Evolutionary conservation across 2,797 vertebrate genomes (phyloP), one percentile per base, ranked within the genome.

Genomic region (Lateolabrax maculatus): DNA sequence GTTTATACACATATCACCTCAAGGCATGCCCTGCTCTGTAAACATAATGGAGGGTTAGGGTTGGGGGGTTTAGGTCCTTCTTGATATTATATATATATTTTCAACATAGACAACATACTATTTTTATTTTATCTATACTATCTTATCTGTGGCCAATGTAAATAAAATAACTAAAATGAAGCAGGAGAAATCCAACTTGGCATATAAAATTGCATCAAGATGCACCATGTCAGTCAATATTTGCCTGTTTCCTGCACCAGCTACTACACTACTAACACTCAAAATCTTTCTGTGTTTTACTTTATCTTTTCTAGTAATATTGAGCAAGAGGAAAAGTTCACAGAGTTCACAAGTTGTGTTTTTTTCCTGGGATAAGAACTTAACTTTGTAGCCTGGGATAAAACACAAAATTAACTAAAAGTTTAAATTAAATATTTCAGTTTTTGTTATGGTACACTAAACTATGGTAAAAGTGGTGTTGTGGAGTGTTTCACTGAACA

Each of bases 31-130:
- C 51, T 51, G 39, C 68, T 71, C 71, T 81, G 49, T 83, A 75
- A 75, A 83, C 53, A 77, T 72, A 77, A 77, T 68, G 51, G 57
- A 76, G 53, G 27, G n/a, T n/a, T n/a, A n/a, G n/a, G n/a, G n/a
- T n/a, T n/a, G n/a, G n/a, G n/a, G n/a, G n/a, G n/a, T n/a, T n/a
- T n/a, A n/a, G n/a, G n/a, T n/a, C n/a, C n/a, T n/a, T n/a, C n/a
- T n/a, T n/a, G n/a, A n/a, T n/a, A n/a, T n/a, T n/a, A n/a, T n/a
- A n/a, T n/a, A n/a, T 29, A n/a, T 49, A 44, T 27, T 44, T 37
- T 39, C 27, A 21, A 16, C 2, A 25, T 18, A 31, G 10, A 29
- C 9, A 23, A 2, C 6, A n/a, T 5, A 23, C 27, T 18, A 11
- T 12, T 61, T 53, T 21, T 29, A 19, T 15, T 41, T n/a, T n/a